Base-by-base conservation (phyloP, 2,113 vertebrate genomes). In the Eupsittula cactorum region DNA sequence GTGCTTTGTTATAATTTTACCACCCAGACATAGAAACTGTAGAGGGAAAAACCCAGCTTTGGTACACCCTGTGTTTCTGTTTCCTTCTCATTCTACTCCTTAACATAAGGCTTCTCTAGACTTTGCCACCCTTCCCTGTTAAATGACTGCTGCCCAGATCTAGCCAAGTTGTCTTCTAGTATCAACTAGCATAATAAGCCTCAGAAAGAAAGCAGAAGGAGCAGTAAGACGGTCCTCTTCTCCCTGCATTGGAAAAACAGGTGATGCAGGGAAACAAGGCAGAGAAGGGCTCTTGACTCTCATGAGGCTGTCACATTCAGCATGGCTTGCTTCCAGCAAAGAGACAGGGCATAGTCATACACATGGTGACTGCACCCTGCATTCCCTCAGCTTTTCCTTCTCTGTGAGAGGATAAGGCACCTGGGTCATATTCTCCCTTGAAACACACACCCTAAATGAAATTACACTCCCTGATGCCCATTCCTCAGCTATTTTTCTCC, bases 1-100 rank as follows among this genome's bases (percentile, higher is more conserved):
- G 1, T 50, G 27, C 53, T 69, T 13, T n/a, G 25, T 47, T 52
- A 33, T 8, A 17, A 44, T 86, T 91, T 92, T 73, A 94, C 63
- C 80, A 87, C 21, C 27, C 41, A 52, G 76, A 74, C 25, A 63
- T 3, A 13, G 37, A 90, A 96, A 74, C 3, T 9, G 25, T 23
- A 60, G 60, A n/a, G 33, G 6, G 70, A 71, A 82, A 25, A 52
- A 75, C 83, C 9, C 20, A 82, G 11, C 16, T 14, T 5, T 12
- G 53, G 18, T 0, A 0, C 24, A 47, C n/a, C n/a, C 5, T 8
- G 2, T 55, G 31, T 39, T 93, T 73, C 55, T 60, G 17, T 44
- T 24, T 35, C 59, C 35, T 85, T 52, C 42, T 44, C 28, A 29
- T 62, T 68, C 73, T 70, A 17, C 42, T 82, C 21, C 41, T 92